Evolutionary conservation across 2,888 invertebrate species (phyloP), one percentile per base, ranked within the genome.

Genomic region (Hoplodrina ambigua): DNA sequence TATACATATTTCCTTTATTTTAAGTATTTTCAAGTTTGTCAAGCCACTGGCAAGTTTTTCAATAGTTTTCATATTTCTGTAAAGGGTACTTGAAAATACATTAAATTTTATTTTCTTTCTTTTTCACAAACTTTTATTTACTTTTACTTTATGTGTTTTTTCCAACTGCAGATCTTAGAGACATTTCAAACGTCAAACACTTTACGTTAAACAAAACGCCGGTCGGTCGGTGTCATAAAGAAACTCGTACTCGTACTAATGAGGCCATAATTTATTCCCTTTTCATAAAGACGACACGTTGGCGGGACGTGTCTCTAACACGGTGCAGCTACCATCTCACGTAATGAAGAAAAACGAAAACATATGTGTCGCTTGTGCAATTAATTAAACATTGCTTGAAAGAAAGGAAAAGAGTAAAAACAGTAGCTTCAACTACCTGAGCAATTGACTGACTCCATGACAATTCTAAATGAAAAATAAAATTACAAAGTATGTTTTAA

Each of bases 211-310:
- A 65, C 67, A 54, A 58, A 58, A 49, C n/a, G 25, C 49, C 25
- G n/a, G n/a, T n/a, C n/a, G n/a, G 20, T 20, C 13, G 2, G 13
- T 44, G 17, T 11, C 13, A 15, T 37, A 52, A 50, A 15, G 11
- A 52, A 57, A 41, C 41, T n/a, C 33, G 10, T 49, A n/a, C 49
- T 15, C 13, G 8, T 19, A 4, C 49, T 75, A 75, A 75, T 75
- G 75, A 75, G 57, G n/a, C 41, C 69, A 75, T 75, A 53, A 75
- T 20, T 19, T 53, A 75, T 75, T 75, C 75, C 19, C 25, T 57
- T 75, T 75, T 50, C 25, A 64, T 30, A 25, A 7, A 63, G 55
- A 66, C n/a, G 49, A 30, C 49, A 53, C 41, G 46, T 49, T 19
- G 15, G 6, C 6, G 20, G n/a, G 4, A 44, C 58, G 46, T 52